Evolutionary conservation across 1,140 invertebrate species (phyloP).

Genomic region (Brachionus rotundiformis): DNA sequence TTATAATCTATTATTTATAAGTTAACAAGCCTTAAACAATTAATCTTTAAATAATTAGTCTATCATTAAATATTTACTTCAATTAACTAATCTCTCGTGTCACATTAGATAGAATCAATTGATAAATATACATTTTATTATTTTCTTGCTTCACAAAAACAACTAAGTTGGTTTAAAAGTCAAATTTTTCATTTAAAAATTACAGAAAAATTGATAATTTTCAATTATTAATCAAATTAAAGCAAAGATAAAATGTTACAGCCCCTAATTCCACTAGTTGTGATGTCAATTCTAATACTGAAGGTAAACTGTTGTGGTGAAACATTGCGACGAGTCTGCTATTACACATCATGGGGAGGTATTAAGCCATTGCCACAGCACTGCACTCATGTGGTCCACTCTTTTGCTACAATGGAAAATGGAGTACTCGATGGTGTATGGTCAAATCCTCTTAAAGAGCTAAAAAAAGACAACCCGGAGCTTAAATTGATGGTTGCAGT

Average conservation of each 20-base stretch:
- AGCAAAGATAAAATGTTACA: neutral
- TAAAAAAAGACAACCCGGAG: slow-evolving; percentile 89
- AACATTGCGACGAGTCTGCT: slow-evolving; percentile 70
- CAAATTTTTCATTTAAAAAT: slow-evolving; percentile 44
- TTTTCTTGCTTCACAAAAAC: neutral
- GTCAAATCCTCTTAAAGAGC: slow-evolving; percentile 67
- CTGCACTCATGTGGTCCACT: slow-evolving; percentile 90
- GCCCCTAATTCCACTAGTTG: neutral
- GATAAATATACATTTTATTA: neutral
- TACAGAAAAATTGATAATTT: neutral
- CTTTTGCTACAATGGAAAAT: slow-evolving; percentile 87
- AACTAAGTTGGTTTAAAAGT: neutral
- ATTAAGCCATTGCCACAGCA: slow-evolving; percentile 76
- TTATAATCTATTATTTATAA: neutral
- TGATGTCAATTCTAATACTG: neutral
- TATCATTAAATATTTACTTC: slow-evolving; percentile 24
- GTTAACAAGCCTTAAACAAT: neutral
- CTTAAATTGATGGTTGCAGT: slow-evolving; percentile 88
- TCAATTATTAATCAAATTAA: neutral
- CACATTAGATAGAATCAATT: neutral
- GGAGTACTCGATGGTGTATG: slow-evolving; percentile 71
- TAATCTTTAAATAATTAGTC: slow-evolving; percentile 31
- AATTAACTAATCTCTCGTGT: slow-evolving; percentile 26
- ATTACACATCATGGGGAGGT: slow-evolving; percentile 62
- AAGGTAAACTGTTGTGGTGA: slow-evolving; percentile 1